Percentiles rank a stretch among this genome's conserved stretches.
These are phyloP conservation scores for Linnaemya vulpina DNA, from an alignment of 2,888 invertebrate genomes.

Conservation along the genomic window DNA sequence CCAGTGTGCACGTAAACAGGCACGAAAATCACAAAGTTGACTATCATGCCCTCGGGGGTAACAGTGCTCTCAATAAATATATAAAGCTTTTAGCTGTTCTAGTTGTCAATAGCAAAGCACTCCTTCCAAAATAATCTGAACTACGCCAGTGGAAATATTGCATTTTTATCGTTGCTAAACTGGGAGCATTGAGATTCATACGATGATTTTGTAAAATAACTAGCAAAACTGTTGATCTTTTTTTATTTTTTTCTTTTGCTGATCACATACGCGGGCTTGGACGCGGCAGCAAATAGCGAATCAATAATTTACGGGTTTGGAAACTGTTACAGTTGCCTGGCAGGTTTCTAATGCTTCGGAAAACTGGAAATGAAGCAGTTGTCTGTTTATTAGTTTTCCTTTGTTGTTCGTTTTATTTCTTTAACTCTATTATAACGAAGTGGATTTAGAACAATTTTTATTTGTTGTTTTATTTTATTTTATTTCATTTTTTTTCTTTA, in stretches of 20 bases:
- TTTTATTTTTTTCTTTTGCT: too few species aligned
- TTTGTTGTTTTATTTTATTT: too few species aligned
- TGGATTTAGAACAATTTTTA: constrained; percentile 64
- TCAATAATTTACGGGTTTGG: constrained; percentile 61
- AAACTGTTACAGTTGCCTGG: constrained; percentile 67
- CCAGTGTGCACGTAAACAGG: too few species aligned
- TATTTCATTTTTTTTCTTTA: constrained; percentile 23
- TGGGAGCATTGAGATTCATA: not conserved
- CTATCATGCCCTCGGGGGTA: too few species aligned
- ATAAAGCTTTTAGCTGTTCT: too few species aligned
- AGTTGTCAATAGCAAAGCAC: too few species aligned
- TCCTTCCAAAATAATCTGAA: too few species aligned
- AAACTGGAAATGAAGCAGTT: constrained; percentile 29
- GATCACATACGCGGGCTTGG: constrained; percentile 16
- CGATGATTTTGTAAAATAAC: not conserved
- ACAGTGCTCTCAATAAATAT: too few species aligned
- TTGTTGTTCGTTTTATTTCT: constrained; percentile 1
- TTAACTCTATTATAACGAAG: constrained; percentile 39
- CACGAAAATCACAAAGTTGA: too few species aligned
- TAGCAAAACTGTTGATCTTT: constrained; percentile 70
- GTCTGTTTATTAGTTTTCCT: constrained; percentile 23
- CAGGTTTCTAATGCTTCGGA: constrained; percentile 37
- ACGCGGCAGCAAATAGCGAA: constrained; percentile 28
- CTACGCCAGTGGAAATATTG: not conserved
- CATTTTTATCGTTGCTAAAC: constrained; percentile 76